Evolutionary conservation across 2,888 invertebrate species (phyloP).

Genomic region (Cantharis rufa): DNA sequence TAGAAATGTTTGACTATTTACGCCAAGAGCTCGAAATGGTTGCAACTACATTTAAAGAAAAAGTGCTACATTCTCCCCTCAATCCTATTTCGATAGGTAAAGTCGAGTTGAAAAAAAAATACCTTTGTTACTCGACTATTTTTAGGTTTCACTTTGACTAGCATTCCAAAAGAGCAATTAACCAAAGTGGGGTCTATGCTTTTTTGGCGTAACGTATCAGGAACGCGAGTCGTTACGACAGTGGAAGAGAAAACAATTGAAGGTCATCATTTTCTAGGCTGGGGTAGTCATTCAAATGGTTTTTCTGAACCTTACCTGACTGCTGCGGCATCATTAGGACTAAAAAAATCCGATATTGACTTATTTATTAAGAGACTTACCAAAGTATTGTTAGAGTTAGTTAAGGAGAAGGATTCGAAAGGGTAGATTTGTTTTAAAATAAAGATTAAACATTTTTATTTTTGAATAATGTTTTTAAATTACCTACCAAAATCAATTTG

Average conservation of each 20-base stretch:
- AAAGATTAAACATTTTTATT: no score
- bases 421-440: neutral
- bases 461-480: no score
- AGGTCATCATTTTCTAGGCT: slow-evolving; percentile 64
- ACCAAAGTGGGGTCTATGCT: slow-evolving; percentile 74
- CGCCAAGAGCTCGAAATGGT: slow-evolving; percentile 52
- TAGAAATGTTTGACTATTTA: slow-evolving; percentile 29
- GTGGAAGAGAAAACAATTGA: slow-evolving; percentile 60
- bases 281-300: slow-evolving; percentile 69
- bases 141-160: slow-evolving; percentile 56
- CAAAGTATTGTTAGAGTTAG: slow-evolving; percentile 56
- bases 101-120: neutral
- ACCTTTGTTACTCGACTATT: neutral
- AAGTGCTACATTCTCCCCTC: slow-evolving; percentile 62
- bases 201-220: slow-evolving; percentile 73
- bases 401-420: neutral
- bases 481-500: no score
- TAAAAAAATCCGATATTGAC: slow-evolving; percentile 69
- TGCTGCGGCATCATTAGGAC: slow-evolving; percentile 73
- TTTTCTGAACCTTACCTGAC: slow-evolving; percentile 71
- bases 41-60: slow-evolving; percentile 62
- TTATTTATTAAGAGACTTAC: slow-evolving; percentile 67
- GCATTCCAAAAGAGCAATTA: slow-evolving; percentile 55
- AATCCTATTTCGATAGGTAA: slow-evolving; percentile 75
- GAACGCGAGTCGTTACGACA: slow-evolving; percentile 66